phyloP scores from a whole-genome alignment of 2,797 vertebrate genomes.

The Psittacula echo region DNA sequence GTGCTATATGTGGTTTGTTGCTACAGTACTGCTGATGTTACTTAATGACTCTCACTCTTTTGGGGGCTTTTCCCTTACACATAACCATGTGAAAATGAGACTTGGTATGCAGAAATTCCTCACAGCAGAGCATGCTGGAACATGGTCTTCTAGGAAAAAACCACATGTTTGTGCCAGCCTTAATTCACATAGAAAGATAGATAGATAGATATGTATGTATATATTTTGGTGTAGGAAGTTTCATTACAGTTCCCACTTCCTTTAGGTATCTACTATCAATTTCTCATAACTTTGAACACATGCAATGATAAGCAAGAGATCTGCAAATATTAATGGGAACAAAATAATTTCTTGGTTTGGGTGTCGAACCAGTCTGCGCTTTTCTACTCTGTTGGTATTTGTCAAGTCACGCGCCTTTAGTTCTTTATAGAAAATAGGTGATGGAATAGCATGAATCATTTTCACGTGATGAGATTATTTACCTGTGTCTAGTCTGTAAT shows the following conservation, averaged over 20 bases:
- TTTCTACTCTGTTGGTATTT: background rate
- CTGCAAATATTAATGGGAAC: background rate
- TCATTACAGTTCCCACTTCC: background rate
- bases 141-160: background rate
- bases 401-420: background rate
- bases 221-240: background rate
- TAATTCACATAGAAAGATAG: background rate
- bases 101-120: background rate
- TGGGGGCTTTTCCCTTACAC: background rate
- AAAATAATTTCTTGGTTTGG: background rate
- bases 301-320: background rate
- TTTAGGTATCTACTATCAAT: background rate
- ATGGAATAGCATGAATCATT: background rate
- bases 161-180: rapidly evolving
- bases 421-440: background rate
- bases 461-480: background rate
- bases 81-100: background rate
- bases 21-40: background rate
- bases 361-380: background rate
- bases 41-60: background rate
- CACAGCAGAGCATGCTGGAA: background rate
- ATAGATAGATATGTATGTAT: background rate
- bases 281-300: background rate
- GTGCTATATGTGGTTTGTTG: background rate
- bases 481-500: background rate